A percentile compares a stretch with the other conserved stretches of the same genome.
Conservation (phyloP, 2,888 invertebrate species). For the Biston stratarius region DNA sequence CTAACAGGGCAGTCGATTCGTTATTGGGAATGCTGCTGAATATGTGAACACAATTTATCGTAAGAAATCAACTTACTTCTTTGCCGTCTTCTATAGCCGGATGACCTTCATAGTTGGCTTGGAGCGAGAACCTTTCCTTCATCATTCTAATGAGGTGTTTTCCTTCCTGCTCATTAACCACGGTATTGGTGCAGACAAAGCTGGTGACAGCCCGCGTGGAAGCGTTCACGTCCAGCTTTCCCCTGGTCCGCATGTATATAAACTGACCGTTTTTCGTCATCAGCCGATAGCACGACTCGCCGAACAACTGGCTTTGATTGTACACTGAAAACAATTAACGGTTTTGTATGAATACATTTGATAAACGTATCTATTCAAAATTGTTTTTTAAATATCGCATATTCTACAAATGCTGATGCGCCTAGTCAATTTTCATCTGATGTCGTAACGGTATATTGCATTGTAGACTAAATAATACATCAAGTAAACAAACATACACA, state of each 20-base stretch:
- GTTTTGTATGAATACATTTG: background rate
- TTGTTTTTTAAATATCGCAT: too few relatives aligned
- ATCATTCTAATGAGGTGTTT: constrained; percentile 89
- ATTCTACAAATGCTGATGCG: background rate
- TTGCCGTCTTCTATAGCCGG: constrained; percentile 48
- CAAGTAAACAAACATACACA: background rate
- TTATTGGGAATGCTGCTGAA: too few relatives aligned
- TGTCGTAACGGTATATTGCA: background rate
- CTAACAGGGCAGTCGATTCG: too few relatives aligned
- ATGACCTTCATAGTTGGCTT: constrained; percentile 65
- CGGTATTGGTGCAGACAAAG: constrained; percentile 94
- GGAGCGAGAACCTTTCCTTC: constrained; percentile 90
- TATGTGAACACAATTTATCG: too few relatives aligned
- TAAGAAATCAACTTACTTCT: constrained; percentile 51
- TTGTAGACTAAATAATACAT: background rate
- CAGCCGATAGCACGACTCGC: constrained; percentile 94
- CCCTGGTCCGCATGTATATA: constrained; percentile 93
- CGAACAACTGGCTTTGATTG: constrained; percentile 90
- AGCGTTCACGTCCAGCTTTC: constrained; percentile 92
- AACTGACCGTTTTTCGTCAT: constrained; percentile 92
- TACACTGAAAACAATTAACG: constrained; percentile 87
- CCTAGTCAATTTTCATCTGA: background rate
- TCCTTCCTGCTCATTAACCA: constrained; percentile 91
- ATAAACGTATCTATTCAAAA: too few relatives aligned
- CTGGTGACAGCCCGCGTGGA: constrained; percentile 90